phyloP scores from a whole-genome alignment of 1,140 invertebrate species.

The Sminthurinus signatus region DNA sequence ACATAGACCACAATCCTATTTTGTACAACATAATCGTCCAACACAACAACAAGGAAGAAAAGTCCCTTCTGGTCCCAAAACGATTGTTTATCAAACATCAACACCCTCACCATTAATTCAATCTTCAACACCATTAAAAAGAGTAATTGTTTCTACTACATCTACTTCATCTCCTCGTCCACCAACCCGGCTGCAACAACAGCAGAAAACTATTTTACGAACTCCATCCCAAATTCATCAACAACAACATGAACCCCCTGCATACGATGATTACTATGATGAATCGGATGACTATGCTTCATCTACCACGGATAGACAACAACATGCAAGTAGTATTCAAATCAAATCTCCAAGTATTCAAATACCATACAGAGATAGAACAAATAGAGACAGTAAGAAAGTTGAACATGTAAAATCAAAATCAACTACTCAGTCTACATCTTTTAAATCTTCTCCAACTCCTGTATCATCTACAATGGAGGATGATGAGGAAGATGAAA shows the following conservation, averaged over 20 bases:
- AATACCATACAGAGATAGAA: slow-evolving; percentile 14
- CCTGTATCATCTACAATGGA: neutral
- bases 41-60: slow-evolving; percentile 32
- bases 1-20: slow-evolving; percentile 28
- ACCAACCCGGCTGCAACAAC: slow-evolving; percentile 13
- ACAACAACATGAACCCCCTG: slow-evolving; percentile 10
- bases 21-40: slow-evolving; percentile 22
- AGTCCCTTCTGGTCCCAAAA: slow-evolving; percentile 38
- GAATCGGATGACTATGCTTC: slow-evolving; percentile 12
- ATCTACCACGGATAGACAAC: slow-evolving; percentile 12
- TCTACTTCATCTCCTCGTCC: neutral
- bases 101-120: slow-evolving; percentile 10
- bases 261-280: slow-evolving; percentile 34
- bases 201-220: slow-evolving; percentile 4
- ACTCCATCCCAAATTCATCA: neutral
- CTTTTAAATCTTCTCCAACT: neutral
- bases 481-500: neutral
- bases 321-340: slow-evolving; percentile 8
- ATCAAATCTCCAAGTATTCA: slow-evolving; percentile 1
- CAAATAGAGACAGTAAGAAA: neutral
- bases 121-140: slow-evolving; percentile 6
- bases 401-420: too few species aligned
- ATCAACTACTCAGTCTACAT: too few species aligned
- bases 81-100: slow-evolving; percentile 25
- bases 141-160: neutral